Base-by-base conservation (phyloP, 64 coral and sea anemone genomes). In the Actinia tenebrosa region DNA sequence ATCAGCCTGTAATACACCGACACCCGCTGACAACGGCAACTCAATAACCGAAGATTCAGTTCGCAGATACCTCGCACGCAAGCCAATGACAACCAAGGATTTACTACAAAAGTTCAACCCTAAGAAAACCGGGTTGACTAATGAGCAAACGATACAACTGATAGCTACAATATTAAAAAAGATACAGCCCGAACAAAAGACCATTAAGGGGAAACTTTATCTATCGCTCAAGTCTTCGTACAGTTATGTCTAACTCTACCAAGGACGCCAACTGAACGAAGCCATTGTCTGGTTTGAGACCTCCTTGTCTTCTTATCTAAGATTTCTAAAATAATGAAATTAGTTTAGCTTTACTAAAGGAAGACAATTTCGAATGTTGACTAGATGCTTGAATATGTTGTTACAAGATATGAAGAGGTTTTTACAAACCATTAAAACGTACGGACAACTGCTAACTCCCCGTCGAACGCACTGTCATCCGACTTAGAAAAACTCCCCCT, bases 61-160 rank as follows among this genome's bases (percentile, higher is more conserved):
- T 58, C 91, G 93, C 23, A 89, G 97, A 80, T 99, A 99, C 83
- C 93, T 99, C n/a, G 84, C 91, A 16, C 86, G 93, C 22, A 99
- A 99, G 83, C 97, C 97, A 71, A 99, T 99, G 97, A 99, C 97
- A 14, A 99, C 93, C 59, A 99, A 99, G 78, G 97, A 99, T 86
- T 88, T 99, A 27, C 54, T 99, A 44, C 93, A 95, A 60, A 99
- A 99, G 25, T 99, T 99, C 45, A 99, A 99, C 71, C 95, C 82
- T 10, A 99, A 95, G 68, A 82, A 90, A 79, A 99, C 97, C 20
- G 93, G 97, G 18, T 42, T 99, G 17, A 93, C 97, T 7, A 99
- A 92, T 50, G 97, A 99, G 79, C 93, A 99, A 45, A 99, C 97
- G 27, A 93, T 99, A 11, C 93, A 99, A 56, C 89, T 92, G 58